Base-by-base conservation (phyloP, 2,113 vertebrate species). In the Rhea pennata region DNA sequence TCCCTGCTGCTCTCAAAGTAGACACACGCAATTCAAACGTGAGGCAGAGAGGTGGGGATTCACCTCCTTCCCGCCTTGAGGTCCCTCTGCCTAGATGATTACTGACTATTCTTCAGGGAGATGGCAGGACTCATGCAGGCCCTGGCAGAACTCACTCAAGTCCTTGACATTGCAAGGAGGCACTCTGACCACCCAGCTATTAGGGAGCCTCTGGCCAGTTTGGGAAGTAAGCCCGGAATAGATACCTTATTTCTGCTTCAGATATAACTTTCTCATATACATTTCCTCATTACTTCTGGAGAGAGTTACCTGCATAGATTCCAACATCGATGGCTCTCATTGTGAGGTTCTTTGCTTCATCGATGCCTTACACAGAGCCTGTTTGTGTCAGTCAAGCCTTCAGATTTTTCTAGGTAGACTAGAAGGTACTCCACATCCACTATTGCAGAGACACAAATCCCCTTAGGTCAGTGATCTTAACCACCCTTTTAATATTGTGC, bases 401-500 rank as follows among this genome's bases (percentile, higher is more conserved):
- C 12, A 11, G 13, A 0, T 5, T 58, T 29, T 39, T 33, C 48
- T 15, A 19, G 76, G 76, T 12, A 84, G 58, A 22, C 65, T 64
- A 53, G 80, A 88, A 17, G 56, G 8, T 36, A 58, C 36, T 88
- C 40, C 31, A 12, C 2, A 19, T 84, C 33, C 46, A 26, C 33
- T 74, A 54, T 20, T 64, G 58, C n/a, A 70, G 15, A 29, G 0
- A 2, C 7, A 40, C 39, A 31, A 33, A 2, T 75, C 67, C 77
- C 69, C 77, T 67, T 22, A 75, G 77, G 80, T 11, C 56, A 9
- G 5, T 33, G 71, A 56, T 71, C 77, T 92, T 91, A 80, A 96
- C 71, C 80, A 91, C 24, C 26, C 46, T 80, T 74, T 76, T 84
- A 46, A 87, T 91, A 95, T 81, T 93, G 86, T 66, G n/a, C 86